Conservation (phyloP, 2,797 vertebrate genomes). For the Myotis planiceps region DNA sequence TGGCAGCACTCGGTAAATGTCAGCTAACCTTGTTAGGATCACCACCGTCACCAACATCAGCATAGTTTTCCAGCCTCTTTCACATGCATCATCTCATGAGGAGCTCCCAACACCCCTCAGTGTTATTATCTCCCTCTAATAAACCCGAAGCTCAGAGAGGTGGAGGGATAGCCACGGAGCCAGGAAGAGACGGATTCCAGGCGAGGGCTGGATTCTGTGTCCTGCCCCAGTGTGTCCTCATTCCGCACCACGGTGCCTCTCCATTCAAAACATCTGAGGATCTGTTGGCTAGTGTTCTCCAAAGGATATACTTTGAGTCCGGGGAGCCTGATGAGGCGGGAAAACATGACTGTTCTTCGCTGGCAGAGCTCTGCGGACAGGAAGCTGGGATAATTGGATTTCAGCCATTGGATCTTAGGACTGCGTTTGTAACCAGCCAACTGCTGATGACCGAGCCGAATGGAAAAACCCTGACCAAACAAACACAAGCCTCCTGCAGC, state of each 20-base stretch:
- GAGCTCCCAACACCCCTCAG: background rate
- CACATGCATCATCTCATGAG: background rate
- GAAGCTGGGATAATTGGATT: constrained; percentile 73
- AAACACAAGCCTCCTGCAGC: background rate
- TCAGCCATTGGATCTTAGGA: constrained; percentile 45
- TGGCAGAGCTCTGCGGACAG: constrained; percentile 59
- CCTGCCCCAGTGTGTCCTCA: background rate
- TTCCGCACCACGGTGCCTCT: background rate
- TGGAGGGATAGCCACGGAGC: background rate
- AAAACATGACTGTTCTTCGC: constrained; percentile 19
- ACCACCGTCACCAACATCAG: background rate
- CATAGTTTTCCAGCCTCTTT: background rate
- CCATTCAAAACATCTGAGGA: constrained; percentile 5
- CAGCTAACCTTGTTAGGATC: background rate
- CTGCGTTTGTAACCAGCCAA: constrained; percentile 65
- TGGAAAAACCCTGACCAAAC: constrained; percentile 69
- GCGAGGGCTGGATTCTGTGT: background rate
- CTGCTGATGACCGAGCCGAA: constrained; percentile 46
- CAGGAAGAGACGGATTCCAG: background rate
- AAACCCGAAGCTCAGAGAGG: background rate
- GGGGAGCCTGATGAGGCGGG: constrained; percentile 13
- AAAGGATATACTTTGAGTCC: constrained; percentile 28
- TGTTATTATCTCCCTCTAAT: background rate
- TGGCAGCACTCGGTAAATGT: background rate
- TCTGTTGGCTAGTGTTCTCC: constrained; percentile 39